These are phyloP conservation scores for Mobula birostris DNA, from an alignment of 2,113 vertebrate species.

Conservation along the genomic window DNA sequence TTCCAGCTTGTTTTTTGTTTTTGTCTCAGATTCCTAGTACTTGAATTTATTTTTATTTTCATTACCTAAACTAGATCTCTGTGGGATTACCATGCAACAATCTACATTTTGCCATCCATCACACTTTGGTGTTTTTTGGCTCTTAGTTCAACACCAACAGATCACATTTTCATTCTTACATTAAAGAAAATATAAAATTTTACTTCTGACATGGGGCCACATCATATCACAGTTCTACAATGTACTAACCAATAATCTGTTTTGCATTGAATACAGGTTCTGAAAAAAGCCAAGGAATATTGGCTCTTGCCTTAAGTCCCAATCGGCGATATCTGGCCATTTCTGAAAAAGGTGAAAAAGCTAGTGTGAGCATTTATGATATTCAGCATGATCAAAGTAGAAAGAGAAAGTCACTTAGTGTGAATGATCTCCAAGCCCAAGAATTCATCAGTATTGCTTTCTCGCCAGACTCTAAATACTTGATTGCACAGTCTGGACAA, in stretches of 20 bases:
- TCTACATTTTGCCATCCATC: background rate
- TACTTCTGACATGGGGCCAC: background rate
- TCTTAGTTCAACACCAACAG: background rate
- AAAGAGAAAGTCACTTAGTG: conserved; percentile 63
- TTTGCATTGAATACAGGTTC: conserved; percentile 57
- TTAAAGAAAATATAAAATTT: background rate
- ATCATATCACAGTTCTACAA: background rate
- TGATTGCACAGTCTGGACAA: conserved; percentile 67
- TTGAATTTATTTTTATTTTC: no score
- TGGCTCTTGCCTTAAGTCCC: conserved; percentile 73
- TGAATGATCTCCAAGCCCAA: conserved; percentile 53
- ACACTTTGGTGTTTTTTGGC: background rate
- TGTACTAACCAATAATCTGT: background rate
- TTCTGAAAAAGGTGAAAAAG: conserved; percentile 67
- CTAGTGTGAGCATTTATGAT: conserved; percentile 71
- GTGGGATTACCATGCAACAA: background rate
- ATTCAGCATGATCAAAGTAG: conserved; percentile 65
- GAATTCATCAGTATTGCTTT: conserved; percentile 73
- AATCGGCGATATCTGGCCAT: conserved; percentile 74
- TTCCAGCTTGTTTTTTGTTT: no score
- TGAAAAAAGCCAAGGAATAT: conserved; percentile 68
- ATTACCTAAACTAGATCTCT: background rate
- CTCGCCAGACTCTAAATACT: conserved; percentile 77
- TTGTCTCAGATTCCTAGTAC: no score
- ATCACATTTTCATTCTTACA: background rate